Evolutionary conservation across 2,797 vertebrate genomes (phyloP), one percentile per base, ranked within the genome.

Genomic region (Eulemur coronatus): DNA sequence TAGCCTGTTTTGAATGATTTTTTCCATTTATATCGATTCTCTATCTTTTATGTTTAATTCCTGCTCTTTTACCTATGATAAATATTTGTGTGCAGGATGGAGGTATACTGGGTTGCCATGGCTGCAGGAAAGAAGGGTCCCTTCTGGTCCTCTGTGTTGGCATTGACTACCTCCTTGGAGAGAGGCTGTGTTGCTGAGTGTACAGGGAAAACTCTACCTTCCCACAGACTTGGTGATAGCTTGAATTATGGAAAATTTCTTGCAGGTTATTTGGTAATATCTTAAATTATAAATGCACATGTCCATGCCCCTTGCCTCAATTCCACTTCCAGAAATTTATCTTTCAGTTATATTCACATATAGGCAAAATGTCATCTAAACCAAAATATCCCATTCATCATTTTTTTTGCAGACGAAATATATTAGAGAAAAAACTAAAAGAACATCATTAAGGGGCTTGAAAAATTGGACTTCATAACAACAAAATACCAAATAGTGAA

Each of bases 71-170:
- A 20, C 35, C 24, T 18, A 7, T 9, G 2, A n/a, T 46, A 73
- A 10, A 61, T 8, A 63, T 61, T 76, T 76, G 28, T 24, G 20
- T 28, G 18, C 12, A 48, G 6, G 7, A 63, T 17, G 14, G 50
- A 84, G 18, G 20, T 9, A 30, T 14, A 1, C 7, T 72, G 50
- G 33, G 12, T 2, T 87, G 52, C 20, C 15, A 6, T 33, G 26
- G 14, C 22, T 33, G 26, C 43, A 72, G n/a, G 1, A 43, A 41
- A 18, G 41, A 22, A 22, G 7, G 12, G 14, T 35, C 28, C 72
- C 5, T 0, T 1, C 8, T 67, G 2, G 3, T 3, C 22, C 17
- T 50, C 15, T 4, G 6, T 8, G 50, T 5, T 15, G 14, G 26
- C 35, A 1, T 18, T 61, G 26, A 41, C 14, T 46, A 10, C 15